Conservation (phyloP, 53 echinoderm and acorn worm genomes). For the Paracentrotus lividus region DNA sequence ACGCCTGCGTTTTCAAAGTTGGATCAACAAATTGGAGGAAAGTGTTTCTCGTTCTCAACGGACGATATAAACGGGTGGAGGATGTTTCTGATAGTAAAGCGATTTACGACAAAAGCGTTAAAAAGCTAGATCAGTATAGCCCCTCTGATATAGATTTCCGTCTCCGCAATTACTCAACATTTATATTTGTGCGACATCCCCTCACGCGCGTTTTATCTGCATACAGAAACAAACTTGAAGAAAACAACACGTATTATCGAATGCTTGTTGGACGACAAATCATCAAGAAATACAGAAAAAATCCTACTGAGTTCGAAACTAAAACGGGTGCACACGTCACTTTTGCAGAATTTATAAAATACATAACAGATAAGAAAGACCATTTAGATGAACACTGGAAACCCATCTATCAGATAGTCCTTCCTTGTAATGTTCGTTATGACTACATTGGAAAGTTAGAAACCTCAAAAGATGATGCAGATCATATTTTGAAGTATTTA, state of each 20-base stretch:
- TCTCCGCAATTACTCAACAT: slow-evolving; percentile 76
- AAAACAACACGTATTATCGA: slow-evolving; percentile 50
- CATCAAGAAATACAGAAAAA: slow-evolving; percentile 69
- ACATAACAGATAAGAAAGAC: slow-evolving; percentile 9
- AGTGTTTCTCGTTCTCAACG: slow-evolving; percentile 83
- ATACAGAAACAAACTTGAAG: slow-evolving; percentile 77
- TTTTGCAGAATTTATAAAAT: slow-evolving; percentile 71
- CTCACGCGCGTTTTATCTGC: slow-evolving; percentile 86
- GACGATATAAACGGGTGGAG: slow-evolving; percentile 78
- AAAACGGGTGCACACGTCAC: slow-evolving; percentile 72
- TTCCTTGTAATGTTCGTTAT: slow-evolving; percentile 78
- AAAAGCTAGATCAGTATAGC: slow-evolving; percentile 65
- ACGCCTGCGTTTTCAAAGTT: slow-evolving; percentile 80
- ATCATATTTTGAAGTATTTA: slow-evolving; percentile 72
- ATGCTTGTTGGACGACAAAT: slow-evolving; percentile 60
- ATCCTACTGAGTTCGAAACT: slow-evolving; percentile 69
- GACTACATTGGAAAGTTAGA: slow-evolving; percentile 89
- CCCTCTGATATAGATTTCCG: slow-evolving; percentile 74
- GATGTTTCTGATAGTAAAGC: slow-evolving; percentile 76
- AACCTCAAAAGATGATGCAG: slow-evolving; percentile 76
- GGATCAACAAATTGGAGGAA: slow-evolving; percentile 89
- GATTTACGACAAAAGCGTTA: slow-evolving; percentile 76
- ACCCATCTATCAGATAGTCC: slow-evolving; percentile 82
- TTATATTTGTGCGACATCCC: slow-evolving; percentile 86
- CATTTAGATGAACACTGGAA: slow-evolving; percentile 83